Conservation (phyloP, 1,140 invertebrate species). For the Pectinophora gossypiella region DNA sequence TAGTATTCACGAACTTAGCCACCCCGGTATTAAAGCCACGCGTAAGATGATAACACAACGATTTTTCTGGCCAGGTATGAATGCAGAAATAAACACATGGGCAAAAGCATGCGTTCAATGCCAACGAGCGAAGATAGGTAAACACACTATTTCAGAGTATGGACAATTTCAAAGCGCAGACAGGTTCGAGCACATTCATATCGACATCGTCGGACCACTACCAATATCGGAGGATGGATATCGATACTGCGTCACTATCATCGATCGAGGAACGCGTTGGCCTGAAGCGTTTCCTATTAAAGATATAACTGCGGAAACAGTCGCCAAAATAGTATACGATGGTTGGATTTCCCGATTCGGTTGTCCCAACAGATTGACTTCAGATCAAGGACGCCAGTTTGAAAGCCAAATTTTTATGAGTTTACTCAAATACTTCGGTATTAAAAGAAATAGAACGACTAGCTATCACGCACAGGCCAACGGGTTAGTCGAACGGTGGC, state of each 20-base stretch:
- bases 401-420: constrained; percentile 16
- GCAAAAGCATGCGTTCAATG: constrained; percentile 23
- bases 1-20: constrained; percentile 21
- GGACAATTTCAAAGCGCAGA: not conserved
- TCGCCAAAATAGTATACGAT: constrained; percentile 26
- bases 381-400: constrained; percentile 32
- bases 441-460: not conserved
- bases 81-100: constrained; percentile 18
- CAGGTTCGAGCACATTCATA: not conserved
- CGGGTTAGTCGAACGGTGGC: constrained; percentile 36
- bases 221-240: constrained; percentile 13
- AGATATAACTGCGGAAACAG: constrained; percentile 30
- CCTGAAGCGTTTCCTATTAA: constrained; percentile 40
- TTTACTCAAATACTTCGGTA: not conserved
- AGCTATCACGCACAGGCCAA: not conserved
- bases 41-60: constrained; percentile 15
- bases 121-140: constrained; percentile 23
- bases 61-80: constrained; percentile 35
- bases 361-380: constrained; percentile 21
- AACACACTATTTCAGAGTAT: constrained; percentile 14
- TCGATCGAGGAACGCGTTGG: constrained; percentile 55
- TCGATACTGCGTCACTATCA: constrained; percentile 43
- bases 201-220: constrained; percentile 1
- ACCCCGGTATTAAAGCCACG: constrained; percentile 25
- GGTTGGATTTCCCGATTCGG: constrained; percentile 32